Percentiles rank a stretch among this genome's conserved stretches.
These are phyloP conservation scores for Ammodytes dubius DNA, from an alignment of 2,113 vertebrate genomes.

Conservation along the genomic window DNA sequence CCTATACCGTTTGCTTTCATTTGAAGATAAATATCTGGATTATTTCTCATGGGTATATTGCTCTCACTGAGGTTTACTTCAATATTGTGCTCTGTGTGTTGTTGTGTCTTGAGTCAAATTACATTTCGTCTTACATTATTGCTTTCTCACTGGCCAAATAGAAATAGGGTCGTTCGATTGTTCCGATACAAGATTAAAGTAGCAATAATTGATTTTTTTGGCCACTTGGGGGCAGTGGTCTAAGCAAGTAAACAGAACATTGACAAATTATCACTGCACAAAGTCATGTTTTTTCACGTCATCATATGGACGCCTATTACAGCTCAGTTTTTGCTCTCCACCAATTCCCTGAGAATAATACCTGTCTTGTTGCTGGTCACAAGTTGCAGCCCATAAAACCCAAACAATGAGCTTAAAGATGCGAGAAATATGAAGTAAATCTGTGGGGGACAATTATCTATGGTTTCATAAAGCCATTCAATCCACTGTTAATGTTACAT, in stretches of 20 bases:
- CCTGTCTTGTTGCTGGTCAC: neutral
- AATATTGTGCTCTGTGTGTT: neutral
- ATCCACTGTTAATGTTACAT: neutral
- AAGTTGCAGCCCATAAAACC: neutral
- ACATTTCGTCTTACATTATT: neutral
- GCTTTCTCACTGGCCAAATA: neutral
- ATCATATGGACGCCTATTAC: too few relatives aligned
- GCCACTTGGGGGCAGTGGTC: neutral
- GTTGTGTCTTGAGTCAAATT: slow-evolving; percentile 1
- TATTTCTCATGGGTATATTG: slow-evolving; percentile 12
- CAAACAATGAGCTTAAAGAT: neutral
- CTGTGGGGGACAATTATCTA: neutral
- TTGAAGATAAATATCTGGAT: neutral
- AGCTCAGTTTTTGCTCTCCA: slow-evolving; percentile 1
- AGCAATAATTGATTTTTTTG: slow-evolving; percentile 3
- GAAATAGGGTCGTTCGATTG: neutral
- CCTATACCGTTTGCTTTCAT: neutral
- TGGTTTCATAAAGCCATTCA: neutral
- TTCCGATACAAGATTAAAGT: neutral
- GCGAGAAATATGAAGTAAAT: neutral
- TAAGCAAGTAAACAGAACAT: neutral
- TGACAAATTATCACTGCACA: neutral
- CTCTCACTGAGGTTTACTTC: slow-evolving; percentile 15
- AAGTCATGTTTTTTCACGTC: neutral
- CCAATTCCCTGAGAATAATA: neutral